These are phyloP conservation scores for Pogona vitticeps DNA, from an alignment of 2,113 vertebrate species.

Conservation along the genomic window DNA sequence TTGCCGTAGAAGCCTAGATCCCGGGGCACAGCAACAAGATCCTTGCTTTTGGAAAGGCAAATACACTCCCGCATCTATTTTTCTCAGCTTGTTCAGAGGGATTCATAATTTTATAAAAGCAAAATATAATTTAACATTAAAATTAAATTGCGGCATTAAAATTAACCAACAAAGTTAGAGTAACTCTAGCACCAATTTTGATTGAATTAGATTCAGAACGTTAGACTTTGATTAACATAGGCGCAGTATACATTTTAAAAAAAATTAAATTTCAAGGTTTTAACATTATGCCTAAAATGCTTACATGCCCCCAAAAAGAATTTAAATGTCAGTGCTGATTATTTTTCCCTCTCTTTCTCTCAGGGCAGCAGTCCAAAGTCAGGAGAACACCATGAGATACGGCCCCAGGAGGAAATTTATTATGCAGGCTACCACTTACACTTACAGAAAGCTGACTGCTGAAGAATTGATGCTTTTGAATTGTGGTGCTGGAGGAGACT, in stretches of 20 bases:
- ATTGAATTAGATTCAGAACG: background rate
- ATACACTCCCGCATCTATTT: background rate
- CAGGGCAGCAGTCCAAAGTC: background rate
- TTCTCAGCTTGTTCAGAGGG: background rate
- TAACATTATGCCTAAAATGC: background rate
- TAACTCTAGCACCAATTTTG: no score
- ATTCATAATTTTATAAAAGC: background rate
- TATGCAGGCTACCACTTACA: no score
- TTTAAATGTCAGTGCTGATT: no score
- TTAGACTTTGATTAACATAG: no score
- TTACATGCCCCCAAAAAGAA: background rate
- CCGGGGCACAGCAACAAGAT: background rate
- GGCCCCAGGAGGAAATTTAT: background rate
- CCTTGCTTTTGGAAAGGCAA: background rate
- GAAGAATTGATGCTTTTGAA: no score
- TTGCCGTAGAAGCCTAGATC: no score
- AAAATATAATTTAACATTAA: background rate
- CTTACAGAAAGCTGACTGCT: no score
- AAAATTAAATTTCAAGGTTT: background rate
- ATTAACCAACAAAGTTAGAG: background rate
- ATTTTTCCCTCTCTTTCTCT: no score
- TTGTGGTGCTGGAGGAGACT: no score
- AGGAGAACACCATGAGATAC: background rate
- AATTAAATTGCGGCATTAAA: background rate
- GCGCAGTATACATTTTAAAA: background rate